phyloP scores from a whole-genome alignment of 2,113 vertebrate genomes.

The Trematomus loennbergii region DNA sequence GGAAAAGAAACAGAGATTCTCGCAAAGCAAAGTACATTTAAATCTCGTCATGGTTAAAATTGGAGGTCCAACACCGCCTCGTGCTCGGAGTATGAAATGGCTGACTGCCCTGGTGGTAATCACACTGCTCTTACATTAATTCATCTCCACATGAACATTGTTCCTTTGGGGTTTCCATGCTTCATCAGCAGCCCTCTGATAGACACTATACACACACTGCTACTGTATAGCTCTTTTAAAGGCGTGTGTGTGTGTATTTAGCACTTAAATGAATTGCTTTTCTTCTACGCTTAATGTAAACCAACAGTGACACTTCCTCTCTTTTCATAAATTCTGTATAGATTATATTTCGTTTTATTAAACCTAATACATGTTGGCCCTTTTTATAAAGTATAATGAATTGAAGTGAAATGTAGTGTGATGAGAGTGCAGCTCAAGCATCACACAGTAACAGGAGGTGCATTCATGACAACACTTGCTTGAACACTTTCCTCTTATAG shows the following conservation, averaged over 20 bases:
- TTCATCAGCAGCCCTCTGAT: conserved; percentile 64
- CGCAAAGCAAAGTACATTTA: conserved; percentile 41
- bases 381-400: conserved; percentile 10
- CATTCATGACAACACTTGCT: not conserved
- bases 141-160: conserved; percentile 69
- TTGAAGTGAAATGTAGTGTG: conserved; percentile 4
- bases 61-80: conserved; percentile 46
- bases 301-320: conserved; percentile 12
- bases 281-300: conserved; percentile 29
- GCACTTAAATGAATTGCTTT: conserved; percentile 29
- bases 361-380: not conserved
- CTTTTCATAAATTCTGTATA: not conserved
- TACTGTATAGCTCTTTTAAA: conserved; percentile 14
- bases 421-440: not conserved
- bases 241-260: conserved; percentile 1
- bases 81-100: conserved; percentile 62
- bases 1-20: conserved; percentile 13
- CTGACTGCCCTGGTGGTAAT: conserved; percentile 65
- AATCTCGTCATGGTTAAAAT: conserved; percentile 60
- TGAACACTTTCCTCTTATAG: not conserved
- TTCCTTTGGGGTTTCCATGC: conserved; percentile 58
- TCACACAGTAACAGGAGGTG: not conserved
- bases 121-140: conserved; percentile 72
- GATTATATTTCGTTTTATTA: conserved; percentile 6
- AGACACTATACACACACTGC: conserved; percentile 34